Evolutionary conservation across 2,888 invertebrate species (phyloP), one percentile per base, ranked within the genome.

Genomic region (Pollenia amentaria): DNA sequence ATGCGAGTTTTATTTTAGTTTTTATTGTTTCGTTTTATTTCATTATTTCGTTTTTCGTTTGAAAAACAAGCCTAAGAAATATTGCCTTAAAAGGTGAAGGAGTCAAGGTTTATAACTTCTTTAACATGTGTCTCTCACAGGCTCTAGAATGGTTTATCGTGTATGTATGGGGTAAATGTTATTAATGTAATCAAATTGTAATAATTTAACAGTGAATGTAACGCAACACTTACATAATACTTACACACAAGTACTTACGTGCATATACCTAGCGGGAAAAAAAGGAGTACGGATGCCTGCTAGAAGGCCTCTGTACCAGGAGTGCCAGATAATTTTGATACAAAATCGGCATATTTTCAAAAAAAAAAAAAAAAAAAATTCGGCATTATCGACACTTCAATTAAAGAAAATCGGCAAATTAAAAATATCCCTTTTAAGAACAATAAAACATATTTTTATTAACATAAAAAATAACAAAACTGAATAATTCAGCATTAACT

Each of bases 161-260:
- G 12, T 65, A 16, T 51, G 48, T 69, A 14, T 51, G 69, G 7
- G 38, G n/a, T 29, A 38, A 29, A 38, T 69, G 48, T 12, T 16
- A 18, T 29, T 67, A 84, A 84, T 78, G 60, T 72, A 67, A 84
- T 84, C 60, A 79, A 44, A 69, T 84, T 67, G 51, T 79, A 62
- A 38, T 69, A 70, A 29, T 29, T 29, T 55, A 40, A 69, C 14
- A 38, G 48, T 51, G 8, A 1, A n/a, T 38, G 16, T 14, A 75
- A 40, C 9, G 48, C 40, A 48, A 48, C 12, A 48, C 29, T 62
- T 48, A 75, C 40, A 62, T 48, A 12, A 48, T 62, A 75, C 38
- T 48, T 75, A 48, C 40, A 48, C 40, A 8, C 12, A 70, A 70
- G 53, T 70, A 70, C 4, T 29, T 6, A 29, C 29, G 4, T 29